Evolutionary conservation across 2,888 invertebrate species (phyloP).

Genomic region (Lymantria dispar): DNA sequence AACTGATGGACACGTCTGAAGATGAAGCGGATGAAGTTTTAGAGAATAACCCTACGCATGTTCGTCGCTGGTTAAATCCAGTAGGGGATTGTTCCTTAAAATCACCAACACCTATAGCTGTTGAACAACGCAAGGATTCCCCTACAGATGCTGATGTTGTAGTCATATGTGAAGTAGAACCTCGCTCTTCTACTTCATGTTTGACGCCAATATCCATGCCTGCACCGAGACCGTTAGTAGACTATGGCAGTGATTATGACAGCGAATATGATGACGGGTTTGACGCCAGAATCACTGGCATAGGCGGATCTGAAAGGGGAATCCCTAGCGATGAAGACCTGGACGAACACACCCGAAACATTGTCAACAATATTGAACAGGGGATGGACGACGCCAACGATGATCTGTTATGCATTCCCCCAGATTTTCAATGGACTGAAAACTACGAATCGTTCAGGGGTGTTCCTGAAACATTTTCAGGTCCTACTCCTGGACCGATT

Average conservation of each 20-base stretch:
- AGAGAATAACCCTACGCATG: no score
- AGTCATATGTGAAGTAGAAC: no score
- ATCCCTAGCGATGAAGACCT: slow-evolving; percentile 24
- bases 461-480: slow-evolving; percentile 20
- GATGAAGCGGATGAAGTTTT: no score
- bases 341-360: slow-evolving; percentile 7
- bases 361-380: slow-evolving; percentile 9
- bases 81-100: no score
- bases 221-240: no score
- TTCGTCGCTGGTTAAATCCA: no score
- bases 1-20: no score
- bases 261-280: slow-evolving; percentile 13
- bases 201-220: no score
- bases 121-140: no score
- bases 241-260: neutral
- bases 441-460: slow-evolving; percentile 22
- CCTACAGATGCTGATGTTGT: no score
- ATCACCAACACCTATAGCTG: no score
- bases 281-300: slow-evolving; percentile 2
- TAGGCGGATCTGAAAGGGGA: neutral
- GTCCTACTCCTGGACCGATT: slow-evolving; percentile 21
- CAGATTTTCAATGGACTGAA: slow-evolving; percentile 9
- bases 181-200: no score
- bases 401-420: slow-evolving; percentile 7
- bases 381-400: slow-evolving; percentile 25